phyloP scores from a whole-genome alignment of 1,140 invertebrate genomes.

The Cardiocondyla obscurior region DNA sequence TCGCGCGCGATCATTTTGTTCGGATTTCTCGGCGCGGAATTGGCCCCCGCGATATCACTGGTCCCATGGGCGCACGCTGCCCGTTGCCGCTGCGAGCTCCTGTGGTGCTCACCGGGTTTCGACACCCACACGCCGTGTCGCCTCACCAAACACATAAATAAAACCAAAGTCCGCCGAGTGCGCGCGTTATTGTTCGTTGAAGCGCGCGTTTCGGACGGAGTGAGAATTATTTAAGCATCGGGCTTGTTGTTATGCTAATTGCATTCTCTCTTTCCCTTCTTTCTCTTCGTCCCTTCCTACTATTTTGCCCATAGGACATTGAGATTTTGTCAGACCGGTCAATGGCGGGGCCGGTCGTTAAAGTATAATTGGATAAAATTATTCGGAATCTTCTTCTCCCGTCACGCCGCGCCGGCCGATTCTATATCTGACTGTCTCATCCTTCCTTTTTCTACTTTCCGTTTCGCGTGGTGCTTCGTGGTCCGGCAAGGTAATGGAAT shows the following conservation, averaged over 20 bases:
- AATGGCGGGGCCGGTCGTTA: conserved; percentile 40
- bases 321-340: conserved; percentile 27
- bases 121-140: conserved; percentile 82
- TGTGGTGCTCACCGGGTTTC: conserved; percentile 81
- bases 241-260: conserved; percentile 50
- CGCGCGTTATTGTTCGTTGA: conserved; percentile 55
- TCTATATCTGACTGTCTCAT: background rate
- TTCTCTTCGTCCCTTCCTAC: conserved; percentile 18
- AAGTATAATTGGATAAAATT: conserved; percentile 55
- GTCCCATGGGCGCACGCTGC: conserved; percentile 59
- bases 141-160: conserved; percentile 82
- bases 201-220: conserved; percentile 22
- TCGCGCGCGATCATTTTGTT: too few relatives aligned
- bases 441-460: background rate
- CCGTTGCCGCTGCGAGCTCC: conserved; percentile 73
- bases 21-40: background rate
- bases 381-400: conserved; percentile 9
- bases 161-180: conserved; percentile 60
- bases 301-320: conserved; percentile 29
- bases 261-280: background rate
- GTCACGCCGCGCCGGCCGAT: background rate
- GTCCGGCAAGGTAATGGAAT: background rate
- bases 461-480: background rate
- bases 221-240: conserved; percentile 26
- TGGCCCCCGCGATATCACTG: conserved; percentile 11